These are phyloP conservation scores for Lasiurus cinereus DNA, from an alignment of 2,113 vertebrate species.

Conservation along the genomic window DNA sequence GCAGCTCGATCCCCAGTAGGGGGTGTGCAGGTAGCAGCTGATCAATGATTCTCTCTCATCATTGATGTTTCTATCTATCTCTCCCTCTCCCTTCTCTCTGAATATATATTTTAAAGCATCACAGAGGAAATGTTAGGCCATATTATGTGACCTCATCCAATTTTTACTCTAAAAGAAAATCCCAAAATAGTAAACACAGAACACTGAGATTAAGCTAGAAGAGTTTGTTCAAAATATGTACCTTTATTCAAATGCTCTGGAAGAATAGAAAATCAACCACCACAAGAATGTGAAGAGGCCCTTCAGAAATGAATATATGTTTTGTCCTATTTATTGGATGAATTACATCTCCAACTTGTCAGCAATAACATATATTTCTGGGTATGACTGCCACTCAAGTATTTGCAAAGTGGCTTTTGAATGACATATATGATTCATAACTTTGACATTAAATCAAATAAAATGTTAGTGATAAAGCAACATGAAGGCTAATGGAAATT, in stretches of 20 bases:
- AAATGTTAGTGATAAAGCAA: neutral
- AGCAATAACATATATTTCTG: constrained; percentile 43
- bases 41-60: too few relatives aligned
- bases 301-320: neutral
- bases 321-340: neutral
- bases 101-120: neutral
- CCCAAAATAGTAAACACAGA: neutral
- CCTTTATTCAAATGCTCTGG: neutral
- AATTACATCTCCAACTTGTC: constrained; percentile 19
- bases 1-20: too few relatives aligned
- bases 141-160: neutral
- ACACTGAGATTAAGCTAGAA: neutral
- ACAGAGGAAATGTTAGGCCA: neutral
- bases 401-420: constrained; percentile 39
- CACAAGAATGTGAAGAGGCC: neutral
- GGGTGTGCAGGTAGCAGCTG: too few relatives aligned
- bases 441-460: neutral
- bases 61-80: too few relatives aligned
- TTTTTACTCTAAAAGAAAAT: neutral
- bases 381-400: constrained; percentile 7
- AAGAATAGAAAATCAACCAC: neutral
- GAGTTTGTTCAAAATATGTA: neutral
- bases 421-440: constrained; percentile 15
- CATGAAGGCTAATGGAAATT: neutral
- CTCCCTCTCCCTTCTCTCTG: too few relatives aligned